phyloP scores from a whole-genome alignment of 2,797 vertebrate genomes.

The Protosalanx chinensis region DNA sequence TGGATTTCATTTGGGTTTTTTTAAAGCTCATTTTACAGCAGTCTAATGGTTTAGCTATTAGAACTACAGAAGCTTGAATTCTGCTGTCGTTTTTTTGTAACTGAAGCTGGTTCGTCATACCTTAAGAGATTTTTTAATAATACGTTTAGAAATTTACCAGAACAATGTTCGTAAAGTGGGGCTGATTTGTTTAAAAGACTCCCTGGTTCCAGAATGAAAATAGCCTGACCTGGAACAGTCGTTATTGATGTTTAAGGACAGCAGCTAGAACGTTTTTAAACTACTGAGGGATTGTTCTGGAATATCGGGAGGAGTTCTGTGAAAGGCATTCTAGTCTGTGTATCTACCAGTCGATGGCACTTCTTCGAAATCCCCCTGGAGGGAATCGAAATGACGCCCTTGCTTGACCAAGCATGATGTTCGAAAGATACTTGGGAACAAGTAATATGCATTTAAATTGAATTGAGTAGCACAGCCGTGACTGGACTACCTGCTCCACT shows the following conservation, averaged over 20 bases:
- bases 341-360: constrained; percentile 58
- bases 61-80: constrained; percentile 41
- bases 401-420: constrained; percentile 72
- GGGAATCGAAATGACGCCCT: constrained; percentile 67
- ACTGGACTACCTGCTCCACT: constrained; percentile 50
- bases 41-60: constrained; percentile 49
- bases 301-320: neutral
- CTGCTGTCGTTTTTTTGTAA: constrained; percentile 27
- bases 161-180: no score
- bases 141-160: no score
- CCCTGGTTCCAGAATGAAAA: neutral
- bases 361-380: constrained; percentile 56
- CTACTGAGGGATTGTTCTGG: constrained; percentile 35
- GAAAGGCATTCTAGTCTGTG: constrained; percentile 20
- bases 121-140: constrained; percentile 11
- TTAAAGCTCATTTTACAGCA: constrained; percentile 44
- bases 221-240: constrained; percentile 33
- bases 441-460: constrained; percentile 76
- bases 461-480: constrained; percentile 65
- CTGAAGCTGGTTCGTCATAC: constrained; percentile 15
- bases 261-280: constrained; percentile 2
- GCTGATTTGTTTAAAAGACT: neutral
- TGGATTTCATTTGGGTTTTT: constrained; percentile 33
- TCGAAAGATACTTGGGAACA: constrained; percentile 64
- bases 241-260: constrained; percentile 16